These are phyloP conservation scores for Archips crataeganus DNA, from an alignment of 2,888 invertebrate genomes.

Conservation along the genomic window DNA sequence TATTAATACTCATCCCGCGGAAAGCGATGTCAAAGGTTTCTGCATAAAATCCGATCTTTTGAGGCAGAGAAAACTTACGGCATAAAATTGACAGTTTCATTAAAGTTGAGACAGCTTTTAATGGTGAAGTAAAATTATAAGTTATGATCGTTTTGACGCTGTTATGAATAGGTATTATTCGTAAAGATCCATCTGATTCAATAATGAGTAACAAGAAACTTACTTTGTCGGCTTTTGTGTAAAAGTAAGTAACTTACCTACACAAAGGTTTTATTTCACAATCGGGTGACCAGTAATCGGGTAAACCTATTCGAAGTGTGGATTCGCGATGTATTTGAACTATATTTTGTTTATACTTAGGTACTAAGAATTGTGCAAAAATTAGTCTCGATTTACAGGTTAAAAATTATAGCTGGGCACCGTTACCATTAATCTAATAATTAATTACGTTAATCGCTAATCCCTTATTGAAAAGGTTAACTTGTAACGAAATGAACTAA, in stretches of 20 bases:
- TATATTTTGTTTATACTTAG: no score
- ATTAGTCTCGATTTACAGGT: no score
- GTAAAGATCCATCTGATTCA: constrained; percentile 8
- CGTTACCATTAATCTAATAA: no score
- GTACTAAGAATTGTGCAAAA: no score
- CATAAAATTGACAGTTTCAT: constrained; percentile 72
- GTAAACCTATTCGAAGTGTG: no score
- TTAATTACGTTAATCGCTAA: no score
- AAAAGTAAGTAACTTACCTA: not conserved
- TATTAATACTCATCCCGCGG: constrained; percentile 32
- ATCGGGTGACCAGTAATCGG: no score
- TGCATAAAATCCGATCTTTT: constrained; percentile 61
- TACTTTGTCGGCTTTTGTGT: constrained; percentile 6
- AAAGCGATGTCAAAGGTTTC: constrained; percentile 56
- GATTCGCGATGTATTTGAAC: no score
- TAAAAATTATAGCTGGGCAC: no score
- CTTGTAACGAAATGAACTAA: no score
- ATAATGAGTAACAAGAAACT: constrained; percentile 11
- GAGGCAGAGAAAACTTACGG: constrained; percentile 54
- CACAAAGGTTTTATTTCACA: no score
- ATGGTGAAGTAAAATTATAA: constrained; percentile 57
- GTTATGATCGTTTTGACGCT: constrained; percentile 47
- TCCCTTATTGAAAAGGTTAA: no score
- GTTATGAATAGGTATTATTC: constrained; percentile 18
- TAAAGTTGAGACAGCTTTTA: constrained; percentile 67